Conservation (phyloP, 2,888 invertebrate genomes). For the Eutolmus rufibarbis region DNA sequence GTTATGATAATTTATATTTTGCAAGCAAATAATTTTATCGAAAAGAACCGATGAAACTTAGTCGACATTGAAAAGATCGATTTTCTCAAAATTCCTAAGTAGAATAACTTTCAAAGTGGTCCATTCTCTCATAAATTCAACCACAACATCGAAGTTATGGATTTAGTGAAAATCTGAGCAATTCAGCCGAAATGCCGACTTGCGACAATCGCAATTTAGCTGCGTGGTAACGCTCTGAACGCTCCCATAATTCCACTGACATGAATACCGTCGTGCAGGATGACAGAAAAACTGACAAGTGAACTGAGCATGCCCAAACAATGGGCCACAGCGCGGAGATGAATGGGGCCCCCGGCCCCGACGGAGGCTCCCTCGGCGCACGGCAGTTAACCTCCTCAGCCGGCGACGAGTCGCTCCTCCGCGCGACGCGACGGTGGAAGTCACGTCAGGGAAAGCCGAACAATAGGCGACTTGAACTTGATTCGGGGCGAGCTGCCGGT, state of each 20-base stretch:
- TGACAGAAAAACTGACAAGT: neutral
- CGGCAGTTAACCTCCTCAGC: neutral
- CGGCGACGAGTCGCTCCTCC: neutral
- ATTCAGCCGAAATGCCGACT: neutral
- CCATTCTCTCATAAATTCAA: too few relatives aligned
- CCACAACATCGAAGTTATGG: too few relatives aligned
- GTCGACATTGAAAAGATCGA: too few relatives aligned
- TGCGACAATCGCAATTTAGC: neutral
- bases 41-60: too few relatives aligned
- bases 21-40: too few relatives aligned
- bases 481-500: neutral
- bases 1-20: too few relatives aligned
- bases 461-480: slow-evolving; percentile 1
- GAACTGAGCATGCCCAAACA: neutral
- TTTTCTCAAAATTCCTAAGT: too few relatives aligned
- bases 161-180: neutral
- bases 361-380: neutral
- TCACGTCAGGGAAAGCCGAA: neutral
- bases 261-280: neutral
- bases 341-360: neutral
- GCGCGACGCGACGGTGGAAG: neutral
- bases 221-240: neutral
- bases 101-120: too few relatives aligned
- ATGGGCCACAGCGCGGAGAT: neutral
- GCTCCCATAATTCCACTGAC: slow-evolving; percentile 5